These are phyloP conservation scores for Drosophila bunnanda DNA, from an alignment of 2,888 invertebrate species.

Conservation along the genomic window DNA sequence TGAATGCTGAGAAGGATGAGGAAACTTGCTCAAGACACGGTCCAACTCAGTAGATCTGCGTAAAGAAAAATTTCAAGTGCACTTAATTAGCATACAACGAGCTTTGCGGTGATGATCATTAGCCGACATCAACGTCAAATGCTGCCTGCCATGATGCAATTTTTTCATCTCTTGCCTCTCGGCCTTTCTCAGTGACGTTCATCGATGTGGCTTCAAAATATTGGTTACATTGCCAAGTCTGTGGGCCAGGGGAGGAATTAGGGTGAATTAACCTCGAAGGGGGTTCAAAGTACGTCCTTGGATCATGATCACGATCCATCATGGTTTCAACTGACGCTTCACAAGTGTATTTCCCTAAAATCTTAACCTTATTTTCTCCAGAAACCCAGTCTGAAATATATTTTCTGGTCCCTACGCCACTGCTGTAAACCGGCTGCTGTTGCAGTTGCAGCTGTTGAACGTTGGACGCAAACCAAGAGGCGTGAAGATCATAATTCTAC, in stretches of 20 bases:
- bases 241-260: slow-evolving; percentile 3
- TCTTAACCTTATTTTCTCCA: neutral
- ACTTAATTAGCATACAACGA: slow-evolving; percentile 49
- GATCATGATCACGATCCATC: too few species aligned
- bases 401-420: neutral
- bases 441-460: slow-evolving; percentile 32
- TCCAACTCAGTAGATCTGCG: slow-evolving; percentile 26
- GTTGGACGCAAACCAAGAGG: slow-evolving; percentile 53
- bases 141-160: slow-evolving; percentile 43
- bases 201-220: slow-evolving; percentile 65
- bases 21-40: slow-evolving; percentile 31
- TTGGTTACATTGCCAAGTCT: slow-evolving; percentile 78
- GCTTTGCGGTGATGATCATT: slow-evolving; percentile 27
- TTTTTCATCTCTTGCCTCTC: slow-evolving; percentile 21
- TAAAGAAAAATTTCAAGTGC: slow-evolving; percentile 68
- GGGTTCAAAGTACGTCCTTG: neutral
- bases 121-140: slow-evolving; percentile 23
- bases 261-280: neutral
- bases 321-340: too few species aligned
- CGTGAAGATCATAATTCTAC: slow-evolving; percentile 79
- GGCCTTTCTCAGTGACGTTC: slow-evolving; percentile 31
- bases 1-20: slow-evolving; percentile 20
- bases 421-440: neutral
- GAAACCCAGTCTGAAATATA: neutral
- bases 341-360: too few species aligned